Conservation (phyloP, 2,797 vertebrate genomes). For the Phylloscopus collybita region DNA sequence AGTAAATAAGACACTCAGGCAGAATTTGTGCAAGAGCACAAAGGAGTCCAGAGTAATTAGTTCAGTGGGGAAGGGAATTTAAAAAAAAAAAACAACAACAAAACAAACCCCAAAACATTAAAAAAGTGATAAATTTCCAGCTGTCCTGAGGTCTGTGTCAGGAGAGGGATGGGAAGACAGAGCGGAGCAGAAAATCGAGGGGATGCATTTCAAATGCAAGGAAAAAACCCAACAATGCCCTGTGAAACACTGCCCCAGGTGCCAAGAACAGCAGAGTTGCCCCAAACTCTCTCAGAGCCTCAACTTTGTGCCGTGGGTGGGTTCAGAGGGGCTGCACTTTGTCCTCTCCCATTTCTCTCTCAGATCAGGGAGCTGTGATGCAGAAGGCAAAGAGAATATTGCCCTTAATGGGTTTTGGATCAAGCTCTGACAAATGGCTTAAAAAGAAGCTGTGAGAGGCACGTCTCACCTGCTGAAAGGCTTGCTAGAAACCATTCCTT, state of each 20-base stretch:
- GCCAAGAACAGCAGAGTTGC: background rate
- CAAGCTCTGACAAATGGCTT: background rate
- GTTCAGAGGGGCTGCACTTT: background rate
- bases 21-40: slow-evolving; percentile 13
- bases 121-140: background rate
- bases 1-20: background rate
- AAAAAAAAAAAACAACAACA: background rate
- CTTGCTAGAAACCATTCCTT: background rate
- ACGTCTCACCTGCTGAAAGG: slow-evolving; percentile 13
- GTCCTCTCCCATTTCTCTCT: background rate
- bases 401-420: background rate
- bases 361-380: background rate
- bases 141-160: background rate
- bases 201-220: background rate
- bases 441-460: slow-evolving; percentile 5
- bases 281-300: background rate
- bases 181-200: background rate
- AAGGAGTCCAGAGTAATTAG: slow-evolving; percentile 7
- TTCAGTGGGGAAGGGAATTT: background rate
- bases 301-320: rapidly evolving
- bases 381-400: background rate
- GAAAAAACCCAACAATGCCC: background rate
- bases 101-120: too few relatives aligned
- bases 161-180: background rate
- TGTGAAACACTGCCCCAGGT: background rate